A percentile compares a stretch with the other conserved stretches of the same genome.
phyloP scores from a whole-genome alignment of 2,113 vertebrate genomes.

The Piprites chloris region DNA sequence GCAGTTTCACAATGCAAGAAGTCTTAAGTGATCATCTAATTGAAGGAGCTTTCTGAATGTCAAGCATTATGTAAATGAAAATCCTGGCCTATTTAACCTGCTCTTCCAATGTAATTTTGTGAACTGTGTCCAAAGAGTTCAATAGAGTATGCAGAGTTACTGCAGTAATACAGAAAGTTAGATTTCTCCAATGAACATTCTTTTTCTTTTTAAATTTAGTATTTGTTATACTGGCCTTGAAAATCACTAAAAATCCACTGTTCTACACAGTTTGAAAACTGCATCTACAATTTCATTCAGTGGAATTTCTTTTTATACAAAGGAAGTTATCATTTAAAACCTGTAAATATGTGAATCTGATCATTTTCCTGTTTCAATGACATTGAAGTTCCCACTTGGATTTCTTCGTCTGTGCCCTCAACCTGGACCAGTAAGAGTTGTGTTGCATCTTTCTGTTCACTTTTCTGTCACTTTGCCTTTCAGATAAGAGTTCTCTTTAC shows the following conservation, averaged over 20 bases:
- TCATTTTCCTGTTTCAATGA: background rate
- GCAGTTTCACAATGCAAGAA: slow-evolving; percentile 5
- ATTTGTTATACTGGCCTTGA: background rate
- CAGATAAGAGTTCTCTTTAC: background rate
- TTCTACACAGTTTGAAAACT: background rate
- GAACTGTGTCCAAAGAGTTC: background rate
- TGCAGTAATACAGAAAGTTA: background rate
- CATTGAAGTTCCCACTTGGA: background rate
- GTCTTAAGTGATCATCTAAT: background rate
- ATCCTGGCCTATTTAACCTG: slow-evolving; percentile 9
- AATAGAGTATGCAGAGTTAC: background rate
- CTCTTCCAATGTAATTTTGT: slow-evolving; percentile 11
- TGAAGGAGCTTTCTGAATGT: slow-evolving; percentile 2
- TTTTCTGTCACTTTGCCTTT: background rate
- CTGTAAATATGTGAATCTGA: background rate
- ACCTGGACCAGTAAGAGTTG: accelerated
- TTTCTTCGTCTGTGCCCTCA: accelerated
- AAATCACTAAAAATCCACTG: background rate
- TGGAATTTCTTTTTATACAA: background rate
- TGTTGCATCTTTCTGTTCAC: background rate
- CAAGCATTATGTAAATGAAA: slow-evolving; percentile 40
- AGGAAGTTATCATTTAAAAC: background rate
- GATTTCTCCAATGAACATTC: background rate
- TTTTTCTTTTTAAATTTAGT: background rate
- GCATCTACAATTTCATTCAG: background rate